A percentile compares a stretch with the other conserved stretches of the same genome.
Evolutionary conservation across 2,113 vertebrate genomes (phyloP).

Genomic region (Proteles cristata): DNA sequence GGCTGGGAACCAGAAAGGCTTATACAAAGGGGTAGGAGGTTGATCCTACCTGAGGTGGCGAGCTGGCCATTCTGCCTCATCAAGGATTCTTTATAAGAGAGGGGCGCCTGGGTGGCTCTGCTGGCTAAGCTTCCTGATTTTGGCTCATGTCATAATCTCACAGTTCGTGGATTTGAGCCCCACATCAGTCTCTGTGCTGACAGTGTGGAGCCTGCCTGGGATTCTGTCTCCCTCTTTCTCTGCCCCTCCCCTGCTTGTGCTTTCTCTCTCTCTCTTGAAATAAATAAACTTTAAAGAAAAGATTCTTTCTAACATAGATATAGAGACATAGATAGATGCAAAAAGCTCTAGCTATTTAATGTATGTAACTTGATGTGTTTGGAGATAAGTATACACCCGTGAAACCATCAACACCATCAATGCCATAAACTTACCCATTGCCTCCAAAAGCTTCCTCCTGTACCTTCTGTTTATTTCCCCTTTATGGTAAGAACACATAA

Average conservation of each 20-base stretch:
- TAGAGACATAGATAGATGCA: too few species aligned
- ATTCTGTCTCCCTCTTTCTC: too few species aligned
- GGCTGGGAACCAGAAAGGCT: neutral
- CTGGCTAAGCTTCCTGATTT: too few species aligned
- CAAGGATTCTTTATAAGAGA: neutral
- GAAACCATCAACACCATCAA: neutral
- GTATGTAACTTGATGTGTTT: neutral
- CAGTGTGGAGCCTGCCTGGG: too few species aligned
- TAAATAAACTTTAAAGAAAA: too few species aligned
- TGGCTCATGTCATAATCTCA: too few species aligned
- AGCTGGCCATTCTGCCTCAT: neutral
- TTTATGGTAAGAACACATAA: neutral
- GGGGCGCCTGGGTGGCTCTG: too few species aligned
- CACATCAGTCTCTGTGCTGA: too few species aligned
- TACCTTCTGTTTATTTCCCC: neutral
- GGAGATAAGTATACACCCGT: neutral
- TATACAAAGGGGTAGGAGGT: neutral
- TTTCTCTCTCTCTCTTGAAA: too few species aligned
- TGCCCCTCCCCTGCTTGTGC: too few species aligned
- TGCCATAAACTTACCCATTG: neutral
- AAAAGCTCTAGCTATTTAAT: neutral
- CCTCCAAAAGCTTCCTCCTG: neutral
- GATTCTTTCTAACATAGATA: neutral
- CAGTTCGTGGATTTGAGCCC: too few species aligned
- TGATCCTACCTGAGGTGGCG: neutral